Base-by-base conservation (phyloP, 2,113 vertebrate genomes). In the Apus apus region DNA sequence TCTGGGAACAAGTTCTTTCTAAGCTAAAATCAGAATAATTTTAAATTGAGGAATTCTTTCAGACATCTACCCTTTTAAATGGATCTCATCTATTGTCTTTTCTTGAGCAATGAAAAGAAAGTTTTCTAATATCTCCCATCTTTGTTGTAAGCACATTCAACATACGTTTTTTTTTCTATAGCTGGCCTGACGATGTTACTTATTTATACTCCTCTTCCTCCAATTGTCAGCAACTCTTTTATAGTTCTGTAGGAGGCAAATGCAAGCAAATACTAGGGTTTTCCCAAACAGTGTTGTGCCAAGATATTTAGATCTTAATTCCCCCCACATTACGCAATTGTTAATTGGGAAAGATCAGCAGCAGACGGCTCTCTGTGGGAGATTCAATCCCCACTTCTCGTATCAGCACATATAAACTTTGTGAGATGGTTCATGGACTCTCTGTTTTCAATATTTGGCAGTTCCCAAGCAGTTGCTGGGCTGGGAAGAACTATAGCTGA, bases 401-500 rank as follows among this genome's bases (percentile, higher is more conserved):
- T 36, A 85, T 61, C 76, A 61, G 58, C 77, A 75, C 0, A 4
- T 14, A 23, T 21, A 18, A 78, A 48, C 65, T 89, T 46, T 53
- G 73, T 43, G 87, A 92, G 73, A 75, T 70, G 76, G 76, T 76
- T 86, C 61, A 14, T 10, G 70, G 91, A 70, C 43, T 74, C 58
- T 53, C 72, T 11, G 1, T 80, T 94, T 72, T 34, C 79, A 87
- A 3, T 43, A 78, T 76, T 89, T 94, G 83, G 54, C 93, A 92
- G 83, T 71, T 94, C 57, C 48, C 73, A 81, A 94, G 89, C 62
- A 62, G 66, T 27, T 84, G 36, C 70, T 74, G 91, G 32, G 62
- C 89, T 96, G 90, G 91, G 85, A 90, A 80, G 91, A 85, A 38
- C 87, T 64, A 66, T 18, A 11, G 5, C 86, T 97, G 87, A 94